Base-by-base conservation (phyloP, 2,888 invertebrate species). In the Pandemis heparana region DNA sequence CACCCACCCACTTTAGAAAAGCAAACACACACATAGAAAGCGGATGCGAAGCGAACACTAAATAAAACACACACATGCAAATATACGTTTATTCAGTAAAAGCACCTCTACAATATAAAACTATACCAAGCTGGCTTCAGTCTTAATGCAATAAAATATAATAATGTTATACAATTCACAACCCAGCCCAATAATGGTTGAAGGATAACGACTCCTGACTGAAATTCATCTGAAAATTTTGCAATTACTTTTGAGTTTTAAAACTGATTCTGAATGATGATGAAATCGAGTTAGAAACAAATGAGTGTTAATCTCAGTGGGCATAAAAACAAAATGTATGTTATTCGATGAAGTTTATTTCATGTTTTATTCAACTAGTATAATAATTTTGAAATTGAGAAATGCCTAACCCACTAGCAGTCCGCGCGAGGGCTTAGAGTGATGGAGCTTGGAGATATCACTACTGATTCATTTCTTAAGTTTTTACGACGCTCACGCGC, bases 41-140 rank as follows among this genome's bases (percentile, higher is more conserved):
- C 71, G 62, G 75, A 70, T 70, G 74, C 74, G 70, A 70, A 65
- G 70, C 74, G 51, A 43, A 59, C 39, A 65, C 60, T 53, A 70
- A 70, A 74, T 70, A 71, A 70, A 74, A 74, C 70, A 70, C 70
- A 70, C 70, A 74, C 70, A 74, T 70, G 70, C 74, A 74, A 18
- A 32, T 39, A 70, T 61, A 68, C 60, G 64, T 74, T 74, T 74
- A 74, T 74, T 74, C 41, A 60, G 7, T 67, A 73, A 69, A 72
- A 72, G 73, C 64, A 74, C 60, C 69, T 18, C 43, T 64, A 73
- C 39, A 69, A 64, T 59, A 65, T 23, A 68, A 51, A n/a, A 48
- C 6, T n/a, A 48, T 48, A 73, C 59, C 41, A 73, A 74, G 64
- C 69, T 56, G 12, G 53, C 46, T 67, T 73, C 74, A 74, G 73